Percentiles rank a stretch among this genome's conserved stretches.
Evolutionary conservation across 2,797 vertebrate species (phyloP).

Genomic region (Setipinna tenuifilis): DNA sequence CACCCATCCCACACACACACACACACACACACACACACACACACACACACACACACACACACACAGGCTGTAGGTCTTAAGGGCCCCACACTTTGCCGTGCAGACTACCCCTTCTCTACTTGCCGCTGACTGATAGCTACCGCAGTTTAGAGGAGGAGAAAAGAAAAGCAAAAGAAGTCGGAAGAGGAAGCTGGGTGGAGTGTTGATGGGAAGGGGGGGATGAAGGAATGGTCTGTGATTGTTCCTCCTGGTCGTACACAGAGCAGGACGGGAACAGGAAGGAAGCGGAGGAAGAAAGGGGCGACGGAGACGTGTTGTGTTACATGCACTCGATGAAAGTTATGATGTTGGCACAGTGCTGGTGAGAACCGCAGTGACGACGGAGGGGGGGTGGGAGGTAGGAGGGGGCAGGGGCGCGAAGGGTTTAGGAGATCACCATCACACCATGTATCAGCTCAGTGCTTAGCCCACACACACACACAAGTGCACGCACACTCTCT

Average conservation of each 20-base stretch:
- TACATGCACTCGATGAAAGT: constrained; percentile 55
- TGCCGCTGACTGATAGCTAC: background rate
- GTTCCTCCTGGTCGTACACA: constrained; percentile 56
- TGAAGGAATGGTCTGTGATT: constrained; percentile 47
- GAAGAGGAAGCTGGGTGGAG: constrained; percentile 1
- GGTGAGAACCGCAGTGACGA: constrained; percentile 45
- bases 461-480: no score
- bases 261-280: constrained; percentile 72
- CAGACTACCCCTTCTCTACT: background rate
- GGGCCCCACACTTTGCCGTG: background rate
- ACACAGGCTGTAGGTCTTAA: constrained; percentile 41
- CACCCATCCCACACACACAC: no score
- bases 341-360: constrained; percentile 39
- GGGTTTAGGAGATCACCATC: background rate
- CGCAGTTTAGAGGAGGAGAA: background rate
- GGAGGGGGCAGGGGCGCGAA: background rate
- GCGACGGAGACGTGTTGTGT: constrained; percentile 55
- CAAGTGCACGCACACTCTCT: no score
- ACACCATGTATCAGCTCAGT: background rate
- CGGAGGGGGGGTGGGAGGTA: constrained; percentile 26
- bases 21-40: no score
- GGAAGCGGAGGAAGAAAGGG: constrained; percentile 60
- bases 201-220: background rate
- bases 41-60: no score
- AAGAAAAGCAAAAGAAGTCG: background rate